Evolutionary conservation across 1,140 invertebrate species (phyloP), one percentile per base, ranked within the genome.

Genomic region (Dreissena polymorpha): DNA sequence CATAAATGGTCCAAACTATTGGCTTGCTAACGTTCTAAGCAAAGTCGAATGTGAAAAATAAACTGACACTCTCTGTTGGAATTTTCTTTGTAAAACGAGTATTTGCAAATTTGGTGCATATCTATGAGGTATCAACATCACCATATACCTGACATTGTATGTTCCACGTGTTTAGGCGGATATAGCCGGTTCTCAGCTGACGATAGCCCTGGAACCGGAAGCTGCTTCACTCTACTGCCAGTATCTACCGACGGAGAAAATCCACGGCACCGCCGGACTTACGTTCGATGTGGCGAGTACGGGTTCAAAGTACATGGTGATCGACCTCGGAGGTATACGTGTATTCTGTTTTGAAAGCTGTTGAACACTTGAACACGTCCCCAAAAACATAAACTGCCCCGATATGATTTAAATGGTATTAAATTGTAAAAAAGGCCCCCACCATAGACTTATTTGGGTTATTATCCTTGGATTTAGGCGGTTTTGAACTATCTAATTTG

Each of bases 221-320:
- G 80, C 80, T 29, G 80, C 80, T 3, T 83, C 80, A 8, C 71
- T 83, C 6, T 83, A 68, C 51, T 83, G 72, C 51, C 80, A 83
- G 21, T 27, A 63, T 39, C 50, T 83, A 2, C 80, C 80, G 10
- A 68, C 72, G 0, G 72, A 83, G 18, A 83, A 83, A 57, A 68
- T 83, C 10, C 63, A 69, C 50, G 55, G 71, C 3, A 67, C 71
- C 7, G 60, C 55, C 14, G 80, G 70, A 16, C 51, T 51, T 1
- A 25, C 50, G 21, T 75, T 74, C 18, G 13, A 21, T 13, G 80
- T 68, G 13, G 71, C 64, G 2, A 74, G 51, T 16, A 51, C 80
- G n/a, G 80, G 80, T 13, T 69, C 80, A 2, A 83, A 83, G 57
- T 83, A 83, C 64, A 83, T 83, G 80, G 63, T 83, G 25, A 74